Evolutionary conservation across 1,140 invertebrate genomes (phyloP).

Genomic region (Pentalonia nigronervosa): DNA sequence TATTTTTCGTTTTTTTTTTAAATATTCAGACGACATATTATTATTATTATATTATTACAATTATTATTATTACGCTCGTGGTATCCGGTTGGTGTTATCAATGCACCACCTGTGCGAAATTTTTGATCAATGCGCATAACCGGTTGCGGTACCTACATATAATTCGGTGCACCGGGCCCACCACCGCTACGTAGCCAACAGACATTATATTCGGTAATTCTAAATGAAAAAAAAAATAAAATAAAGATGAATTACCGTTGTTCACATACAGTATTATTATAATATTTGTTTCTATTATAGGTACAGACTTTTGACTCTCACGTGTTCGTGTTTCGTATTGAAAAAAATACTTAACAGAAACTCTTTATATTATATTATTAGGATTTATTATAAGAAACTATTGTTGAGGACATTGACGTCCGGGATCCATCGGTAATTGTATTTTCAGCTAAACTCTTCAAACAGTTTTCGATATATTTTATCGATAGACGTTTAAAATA

Average conservation of each 20-base stretch:
- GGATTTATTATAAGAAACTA: slow-evolving; percentile 18
- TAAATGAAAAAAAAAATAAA: neutral
- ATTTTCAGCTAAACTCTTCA: slow-evolving; percentile 9
- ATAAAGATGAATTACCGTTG: slow-evolving; percentile 36
- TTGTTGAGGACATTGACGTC: slow-evolving; percentile 44
- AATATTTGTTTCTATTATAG: slow-evolving; percentile 18
- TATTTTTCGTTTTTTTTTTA: neutral
- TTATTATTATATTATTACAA: slow-evolving; percentile 14
- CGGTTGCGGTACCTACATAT: neutral
- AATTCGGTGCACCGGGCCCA: neutral
- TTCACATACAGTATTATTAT: neutral
- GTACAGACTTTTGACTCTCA: neutral
- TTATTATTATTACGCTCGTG: neutral
- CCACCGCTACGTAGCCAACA: neutral
- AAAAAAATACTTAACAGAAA: neutral
- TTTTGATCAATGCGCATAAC: neutral
- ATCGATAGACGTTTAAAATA: neutral
- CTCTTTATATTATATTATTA: slow-evolving; percentile 9
- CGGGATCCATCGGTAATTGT: neutral
- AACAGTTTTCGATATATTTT: neutral
- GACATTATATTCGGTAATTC: neutral
- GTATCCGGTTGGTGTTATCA: slow-evolving; percentile 23
- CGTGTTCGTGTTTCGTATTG: neutral
- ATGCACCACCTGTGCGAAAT: slow-evolving; percentile 23
- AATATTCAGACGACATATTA: slow-evolving; percentile 19